Evolutionary conservation across 2,797 vertebrate genomes (phyloP), one percentile per base, ranked within the genome.

Genomic region (Hippoglossus hippoglossus): DNA sequence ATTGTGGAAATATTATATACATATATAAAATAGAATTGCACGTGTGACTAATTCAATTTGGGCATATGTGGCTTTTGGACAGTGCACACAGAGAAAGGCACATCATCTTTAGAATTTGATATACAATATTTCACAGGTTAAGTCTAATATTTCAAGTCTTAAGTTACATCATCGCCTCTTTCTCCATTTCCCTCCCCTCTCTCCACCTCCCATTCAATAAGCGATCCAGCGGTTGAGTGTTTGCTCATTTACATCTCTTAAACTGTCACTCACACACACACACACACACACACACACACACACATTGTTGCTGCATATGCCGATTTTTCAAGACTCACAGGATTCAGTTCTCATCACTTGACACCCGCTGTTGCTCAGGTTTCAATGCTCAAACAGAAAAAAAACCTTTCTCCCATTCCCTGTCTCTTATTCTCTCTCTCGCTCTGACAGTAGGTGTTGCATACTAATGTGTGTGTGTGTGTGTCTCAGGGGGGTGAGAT

Each of bases 401-500:
- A 41, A 59, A 5, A 5, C 51, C 61, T 67, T 71, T 77, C 65
- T 78, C 64, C 80, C 75, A 83, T 76, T 85, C 77, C 70, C 58
- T 63, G 63, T 72, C 78, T 86, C 85, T 82, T 79, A 73, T 78
- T 88, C 84, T 87, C 86, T 78, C 79, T 91, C 71, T 16, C 36
- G 60, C 79, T 87, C 87, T 91, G 90, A 92, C 93, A 92, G 90
- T 94, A 91, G 89, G 90, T 90, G 89, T 88, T 91, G 93, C 92
- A 94, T 94, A 92, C 93, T 94, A 94, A 94, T 93, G 89, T 75
- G 82, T 76, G 79, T 79, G 85, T 85, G 88, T 91, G 79, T 77
- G 84, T 84, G 87, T 91, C 91, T 91, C 88, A 82, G 90, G 89
- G 91, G 91, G 91, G 80, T 58, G 77, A 92, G 91, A 92, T 92